Conservation (phyloP, 2,113 vertebrate genomes). For the Phalacrocorax brasilianus region DNA sequence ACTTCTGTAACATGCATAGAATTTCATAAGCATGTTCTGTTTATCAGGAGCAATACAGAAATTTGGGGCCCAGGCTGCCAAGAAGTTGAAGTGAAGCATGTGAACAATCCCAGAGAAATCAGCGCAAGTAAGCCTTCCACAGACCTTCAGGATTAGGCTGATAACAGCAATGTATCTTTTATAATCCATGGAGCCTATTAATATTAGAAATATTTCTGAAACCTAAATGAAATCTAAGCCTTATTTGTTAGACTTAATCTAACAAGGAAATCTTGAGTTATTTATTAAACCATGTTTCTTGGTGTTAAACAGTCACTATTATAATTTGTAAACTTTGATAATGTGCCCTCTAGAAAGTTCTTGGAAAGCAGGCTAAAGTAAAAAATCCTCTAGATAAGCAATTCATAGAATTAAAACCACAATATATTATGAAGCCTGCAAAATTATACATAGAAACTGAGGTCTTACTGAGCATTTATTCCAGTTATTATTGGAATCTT, state of each 20-base stretch:
- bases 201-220: background rate
- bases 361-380: background rate
- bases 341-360: background rate
- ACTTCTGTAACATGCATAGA: background rate
- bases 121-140: background rate
- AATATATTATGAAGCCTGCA: background rate
- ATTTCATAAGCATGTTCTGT: background rate
- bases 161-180: background rate
- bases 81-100: background rate
- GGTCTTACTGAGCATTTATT: background rate
- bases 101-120: background rate
- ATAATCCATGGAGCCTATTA: background rate
- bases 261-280: background rate
- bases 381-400: background rate
- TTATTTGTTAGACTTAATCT: background rate
- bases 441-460: background rate
- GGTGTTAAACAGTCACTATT: background rate
- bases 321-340: background rate
- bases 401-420: background rate
- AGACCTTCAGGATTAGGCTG: background rate
- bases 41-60: background rate
- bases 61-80: background rate
- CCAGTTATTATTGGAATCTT: background rate
- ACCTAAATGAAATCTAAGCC: background rate
- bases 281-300: background rate